A percentile compares a stretch with the other conserved stretches of the same genome.
Evolutionary conservation across 2,113 vertebrate genomes (phyloP).

Genomic region (Pimephales promelas): DNA sequence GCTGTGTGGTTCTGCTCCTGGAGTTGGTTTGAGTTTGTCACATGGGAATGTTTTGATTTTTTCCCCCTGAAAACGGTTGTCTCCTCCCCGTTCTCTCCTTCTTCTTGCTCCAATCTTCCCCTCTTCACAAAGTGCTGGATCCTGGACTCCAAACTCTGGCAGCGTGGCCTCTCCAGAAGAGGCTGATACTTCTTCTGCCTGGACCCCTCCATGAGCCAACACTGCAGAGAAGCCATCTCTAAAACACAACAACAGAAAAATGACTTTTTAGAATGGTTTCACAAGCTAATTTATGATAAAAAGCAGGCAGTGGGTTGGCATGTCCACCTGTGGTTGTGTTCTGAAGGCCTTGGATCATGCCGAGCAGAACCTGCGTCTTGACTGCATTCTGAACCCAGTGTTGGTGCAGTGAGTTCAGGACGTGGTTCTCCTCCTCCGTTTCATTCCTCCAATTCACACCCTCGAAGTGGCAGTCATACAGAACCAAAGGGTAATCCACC

Average conservation of each 20-base stretch:
- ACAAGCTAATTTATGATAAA: not conserved
- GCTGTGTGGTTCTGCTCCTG: conserved; percentile 6
- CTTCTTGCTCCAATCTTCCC: conserved; percentile 81
- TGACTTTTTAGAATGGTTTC: not conserved
- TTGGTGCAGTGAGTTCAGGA: conserved; percentile 81
- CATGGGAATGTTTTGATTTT: conserved; percentile 61
- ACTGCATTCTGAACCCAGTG: conserved; percentile 87
- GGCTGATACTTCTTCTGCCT: conserved; percentile 84
- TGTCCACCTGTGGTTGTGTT: conserved; percentile 50
- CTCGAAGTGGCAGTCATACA: conserved; percentile 87
- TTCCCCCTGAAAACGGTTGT: conserved; percentile 61
- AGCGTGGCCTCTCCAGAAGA: conserved; percentile 84
- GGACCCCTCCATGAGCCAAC: conserved; percentile 85
- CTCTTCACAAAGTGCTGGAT: conserved; percentile 87
- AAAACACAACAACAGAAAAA: not conserved
- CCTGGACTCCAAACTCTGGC: conserved; percentile 88
- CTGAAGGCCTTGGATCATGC: conserved; percentile 83
- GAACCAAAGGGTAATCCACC: conserved; percentile 89
- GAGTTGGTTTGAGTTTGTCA: conserved; percentile 24
- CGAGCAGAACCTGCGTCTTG: conserved; percentile 80
- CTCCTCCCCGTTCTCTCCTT: conserved; percentile 69
- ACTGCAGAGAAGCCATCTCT: conserved; percentile 55
- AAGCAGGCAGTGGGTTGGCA: not conserved
- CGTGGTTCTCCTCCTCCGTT: conserved; percentile 76
- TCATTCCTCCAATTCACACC: conserved; percentile 82